Base-by-base conservation (phyloP, 2,888 invertebrate genomes). In the Strigamia crassipes region DNA sequence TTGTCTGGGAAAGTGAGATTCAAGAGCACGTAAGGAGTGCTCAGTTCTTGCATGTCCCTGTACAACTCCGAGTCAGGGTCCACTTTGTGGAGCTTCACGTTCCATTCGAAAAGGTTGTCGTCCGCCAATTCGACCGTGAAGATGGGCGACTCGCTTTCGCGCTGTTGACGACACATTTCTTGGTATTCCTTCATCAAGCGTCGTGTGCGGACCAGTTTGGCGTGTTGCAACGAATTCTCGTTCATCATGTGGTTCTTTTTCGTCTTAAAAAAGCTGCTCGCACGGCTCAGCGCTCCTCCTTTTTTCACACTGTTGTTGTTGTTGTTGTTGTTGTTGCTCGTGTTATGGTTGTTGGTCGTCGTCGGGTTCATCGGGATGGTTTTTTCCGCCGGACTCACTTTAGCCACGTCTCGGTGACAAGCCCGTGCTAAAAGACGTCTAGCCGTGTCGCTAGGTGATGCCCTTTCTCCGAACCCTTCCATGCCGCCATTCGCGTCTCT, bases 71-170 rank as follows among this genome's bases (percentile, higher is more conserved):
- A 94, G 86, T 95, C 95, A 1, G 93, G 92, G 89, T 95, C 95
- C 85, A 95, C 92, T 86, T 93, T 92, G 87, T 92, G 92, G 86
- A 95, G 89, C 83, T 94, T 92, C 83, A 94, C 94, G 87, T 94
- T 92, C 95, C 95, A 95, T 88, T 95, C 95, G 89, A 93, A 95
- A 56, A 95, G 89, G 88, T 94, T 94, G 88, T 95, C 95, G 86
- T 94, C 94, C 78, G 95, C 93, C 83, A 95, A 89, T 86, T 95
- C 95, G 85, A 94, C 95, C 85, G 93, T 93, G 86, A 95, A 95
- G 18, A 81, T 73, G 31, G 85, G 84, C 12, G 84, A 84, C 66
- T 85, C 83, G 27, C 82, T 42, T 15, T 82, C 83, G 79, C 83
- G 81, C 51, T 84, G 83, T n/a, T 78, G 82, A 41, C 83, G 83